phyloP scores from a whole-genome alignment of 2,888 invertebrate genomes.

The Endotricha flammealis region DNA sequence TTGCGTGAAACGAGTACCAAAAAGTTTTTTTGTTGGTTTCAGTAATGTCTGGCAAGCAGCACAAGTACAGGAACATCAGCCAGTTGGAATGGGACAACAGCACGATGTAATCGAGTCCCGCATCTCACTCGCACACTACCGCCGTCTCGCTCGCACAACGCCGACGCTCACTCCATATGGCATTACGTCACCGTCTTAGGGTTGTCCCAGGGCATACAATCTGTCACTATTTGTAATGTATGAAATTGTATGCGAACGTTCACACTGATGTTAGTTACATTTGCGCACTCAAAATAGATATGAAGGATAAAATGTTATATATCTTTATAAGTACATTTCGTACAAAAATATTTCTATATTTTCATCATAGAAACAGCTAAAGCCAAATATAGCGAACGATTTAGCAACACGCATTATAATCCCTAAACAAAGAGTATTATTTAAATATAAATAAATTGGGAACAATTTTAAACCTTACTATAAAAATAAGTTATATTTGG shows the following conservation, averaged over 20 bases:
- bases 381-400: too few relatives aligned
- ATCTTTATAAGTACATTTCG: too few relatives aligned
- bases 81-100: constrained; percentile 89
- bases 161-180: constrained; percentile 14
- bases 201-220: too few relatives aligned
- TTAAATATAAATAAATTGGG: constrained; percentile 6
- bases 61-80: constrained; percentile 85
- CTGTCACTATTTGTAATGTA: too few relatives aligned
- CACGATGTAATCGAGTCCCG: constrained; percentile 80
- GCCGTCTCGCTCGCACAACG: constrained; percentile 21
- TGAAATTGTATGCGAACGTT: too few relatives aligned
- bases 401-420: too few relatives aligned
- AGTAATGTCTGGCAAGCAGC: constrained; percentile 72
- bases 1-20: constrained; percentile 1
- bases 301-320: too few relatives aligned
- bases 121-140: constrained; percentile 27
- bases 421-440: too few relatives aligned
- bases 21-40: constrained; percentile 17
- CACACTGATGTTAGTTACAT: too few relatives aligned
- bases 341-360: too few relatives aligned
- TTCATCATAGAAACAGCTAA: too few relatives aligned
- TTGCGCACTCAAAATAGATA: too few relatives aligned
- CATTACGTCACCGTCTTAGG: constrained; percentile 19
- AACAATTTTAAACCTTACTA: constrained; percentile 7
- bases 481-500: constrained; percentile 4